phyloP scores from a whole-genome alignment of 30 jellyfish, hydroid and myxozoan species.

The Phacellophora camtschatica region DNA sequence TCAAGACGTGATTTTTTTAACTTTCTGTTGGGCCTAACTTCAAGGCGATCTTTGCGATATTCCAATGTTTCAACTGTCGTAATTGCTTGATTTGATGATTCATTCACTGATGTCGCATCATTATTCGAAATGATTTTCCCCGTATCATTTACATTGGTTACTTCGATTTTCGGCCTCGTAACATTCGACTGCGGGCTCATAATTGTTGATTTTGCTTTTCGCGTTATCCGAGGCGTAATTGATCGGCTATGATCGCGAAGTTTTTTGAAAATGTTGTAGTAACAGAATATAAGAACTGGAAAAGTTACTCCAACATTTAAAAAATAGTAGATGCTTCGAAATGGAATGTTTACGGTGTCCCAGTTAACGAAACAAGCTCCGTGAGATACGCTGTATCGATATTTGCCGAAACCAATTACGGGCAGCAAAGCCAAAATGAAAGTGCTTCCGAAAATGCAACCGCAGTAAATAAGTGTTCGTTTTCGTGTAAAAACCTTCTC shows the following conservation, averaged over 20 bases:
- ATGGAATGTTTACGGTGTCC: slow-evolving; percentile 46
- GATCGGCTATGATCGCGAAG: slow-evolving; percentile 74
- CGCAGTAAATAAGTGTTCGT: slow-evolving; percentile 16
- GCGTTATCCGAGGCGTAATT: slow-evolving; percentile 40
- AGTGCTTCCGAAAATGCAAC: slow-evolving; percentile 23
- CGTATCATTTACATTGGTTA: neutral
- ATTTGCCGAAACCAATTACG: slow-evolving; percentile 74
- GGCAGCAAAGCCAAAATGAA: slow-evolving; percentile 72
- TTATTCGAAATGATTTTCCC: neutral
- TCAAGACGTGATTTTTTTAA: neutral
- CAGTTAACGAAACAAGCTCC: slow-evolving; percentile 90
- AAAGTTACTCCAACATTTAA: slow-evolving; percentile 65
- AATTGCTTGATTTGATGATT: neutral
- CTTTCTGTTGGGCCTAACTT: neutral
- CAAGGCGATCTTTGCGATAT: neutral
- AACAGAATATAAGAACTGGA: slow-evolving; percentile 72
- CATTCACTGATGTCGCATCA: neutral
- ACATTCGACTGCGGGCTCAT: slow-evolving; percentile 7
- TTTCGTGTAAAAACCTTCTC: slow-evolving; percentile 28
- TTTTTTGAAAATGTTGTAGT: slow-evolving; percentile 28
- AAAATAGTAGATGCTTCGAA: slow-evolving; percentile 74
- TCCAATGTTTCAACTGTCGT: neutral
- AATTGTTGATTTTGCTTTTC: slow-evolving; percentile 26
- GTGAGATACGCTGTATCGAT: slow-evolving; percentile 69
- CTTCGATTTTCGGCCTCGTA: neutral